These are phyloP conservation scores for Pachypeltis micranthus DNA, from an alignment of 1,140 invertebrate genomes.

Conservation along the genomic window DNA sequence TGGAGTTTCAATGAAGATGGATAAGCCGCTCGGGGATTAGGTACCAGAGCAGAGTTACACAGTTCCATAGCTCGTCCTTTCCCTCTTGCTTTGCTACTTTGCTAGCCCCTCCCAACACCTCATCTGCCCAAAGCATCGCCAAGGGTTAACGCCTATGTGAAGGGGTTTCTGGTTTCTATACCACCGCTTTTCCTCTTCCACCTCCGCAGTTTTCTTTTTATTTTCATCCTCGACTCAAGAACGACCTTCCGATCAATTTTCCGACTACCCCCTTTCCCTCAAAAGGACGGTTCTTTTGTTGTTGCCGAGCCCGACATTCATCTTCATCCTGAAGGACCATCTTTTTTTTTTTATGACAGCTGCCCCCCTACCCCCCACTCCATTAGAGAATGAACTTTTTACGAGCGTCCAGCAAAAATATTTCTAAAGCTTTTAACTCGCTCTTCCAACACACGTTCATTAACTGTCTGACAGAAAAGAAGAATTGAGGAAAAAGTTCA, in stretches of 20 bases:
- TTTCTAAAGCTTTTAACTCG: too few relatives aligned
- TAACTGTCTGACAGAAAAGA: too few relatives aligned
- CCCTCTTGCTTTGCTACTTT: too few relatives aligned
- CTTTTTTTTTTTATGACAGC: background rate
- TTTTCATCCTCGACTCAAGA: background rate
- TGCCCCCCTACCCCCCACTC: background rate
- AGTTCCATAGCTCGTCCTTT: too few relatives aligned
- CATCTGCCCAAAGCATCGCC: too few relatives aligned
- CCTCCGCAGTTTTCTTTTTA: background rate
- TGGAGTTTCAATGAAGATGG: background rate
- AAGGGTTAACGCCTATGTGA: too few relatives aligned
- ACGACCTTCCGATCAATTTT: background rate
- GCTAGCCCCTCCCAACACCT: too few relatives aligned
- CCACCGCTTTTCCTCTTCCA: background rate
- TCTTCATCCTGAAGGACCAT: background rate
- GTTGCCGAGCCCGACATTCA: background rate
- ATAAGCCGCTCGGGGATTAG: background rate
- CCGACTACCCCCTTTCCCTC: too few relatives aligned
- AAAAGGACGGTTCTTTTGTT: background rate
- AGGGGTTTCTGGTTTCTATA: too few relatives aligned
- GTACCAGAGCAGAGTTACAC: background rate
- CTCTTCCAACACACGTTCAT: too few relatives aligned
- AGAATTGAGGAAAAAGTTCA: too few relatives aligned
- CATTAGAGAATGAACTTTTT: background rate
- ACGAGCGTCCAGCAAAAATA: too few relatives aligned